Percentiles rank a stretch among this genome's conserved stretches.
phyloP scores from a whole-genome alignment of 2,113 vertebrate genomes.

The Montifringilla adamsi region DNA sequence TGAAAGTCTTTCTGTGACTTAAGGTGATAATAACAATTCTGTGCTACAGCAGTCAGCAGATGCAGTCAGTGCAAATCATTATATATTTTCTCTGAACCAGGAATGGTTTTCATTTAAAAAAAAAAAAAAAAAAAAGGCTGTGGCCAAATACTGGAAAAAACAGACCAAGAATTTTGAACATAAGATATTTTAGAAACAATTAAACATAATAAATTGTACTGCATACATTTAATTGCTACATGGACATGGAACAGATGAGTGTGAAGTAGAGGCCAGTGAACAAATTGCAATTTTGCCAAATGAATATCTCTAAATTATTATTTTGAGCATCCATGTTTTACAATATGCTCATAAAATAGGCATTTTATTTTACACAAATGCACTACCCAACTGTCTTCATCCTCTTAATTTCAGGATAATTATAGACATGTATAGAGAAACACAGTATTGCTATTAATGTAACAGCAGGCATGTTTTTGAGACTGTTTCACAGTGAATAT shows the following conservation, averaged over 20 bases:
- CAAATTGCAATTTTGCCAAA: neutral
- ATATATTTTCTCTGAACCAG: neutral
- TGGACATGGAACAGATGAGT: neutral
- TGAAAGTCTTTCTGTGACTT: neutral
- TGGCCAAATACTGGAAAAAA: neutral
- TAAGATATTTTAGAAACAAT: neutral
- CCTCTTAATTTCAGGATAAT: neutral
- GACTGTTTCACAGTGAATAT: constrained; percentile 50
- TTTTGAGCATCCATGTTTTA: neutral
- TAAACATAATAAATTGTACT: neutral
- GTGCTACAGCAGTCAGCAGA: neutral
- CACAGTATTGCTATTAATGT: constrained; percentile 34
- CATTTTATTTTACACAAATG: neutral
- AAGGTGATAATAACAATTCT: neutral
- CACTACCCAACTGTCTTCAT: neutral
- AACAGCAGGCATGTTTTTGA: constrained; percentile 32
- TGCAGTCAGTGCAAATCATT: neutral
- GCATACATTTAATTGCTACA: neutral
- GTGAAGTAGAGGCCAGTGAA: neutral
- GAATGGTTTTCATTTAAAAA: neutral
- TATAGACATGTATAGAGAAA: neutral
- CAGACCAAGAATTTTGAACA: neutral
- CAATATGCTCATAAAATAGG: neutral
- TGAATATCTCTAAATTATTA: neutral
- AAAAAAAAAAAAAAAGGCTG: neutral